Base-by-base conservation (phyloP, 2,113 vertebrate species). In the Prochilodus magdalenae region DNA sequence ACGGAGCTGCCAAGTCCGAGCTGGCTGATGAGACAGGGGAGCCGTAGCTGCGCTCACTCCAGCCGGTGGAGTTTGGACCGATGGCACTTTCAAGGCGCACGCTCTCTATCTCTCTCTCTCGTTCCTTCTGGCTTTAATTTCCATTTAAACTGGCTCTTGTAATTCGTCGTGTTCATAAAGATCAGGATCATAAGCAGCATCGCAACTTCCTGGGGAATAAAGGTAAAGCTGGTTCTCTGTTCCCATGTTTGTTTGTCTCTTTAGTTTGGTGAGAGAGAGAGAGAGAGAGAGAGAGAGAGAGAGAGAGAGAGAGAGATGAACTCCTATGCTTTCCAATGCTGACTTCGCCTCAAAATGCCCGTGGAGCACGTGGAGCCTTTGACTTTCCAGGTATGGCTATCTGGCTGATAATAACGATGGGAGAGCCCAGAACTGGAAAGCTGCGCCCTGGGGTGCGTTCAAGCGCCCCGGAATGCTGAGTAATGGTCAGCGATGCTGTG, bases 401-500 rank as follows among this genome's bases (percentile, higher is more conserved):
- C 16, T 51, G 49, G 49, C 16, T 18, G 5, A 14, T 36, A 7
- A n/a, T 51, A 51, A 51, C 13, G 44, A 1, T 49, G 44, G 44
- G 13, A 49, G 44, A 14, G 13, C 2, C 5, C 5, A 49, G 44
- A n/a, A 8, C 6, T 36, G 7, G 11, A 40, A 70, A 69, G 62
- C 51, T 51, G 57, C 51, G 63, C 36, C 6, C 69, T 16, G 13
- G 57, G 47, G 70, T 74, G 71, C 69, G 49, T 69, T 53, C 14
- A 33, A 22, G 14, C 18, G 13, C n/a, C 12, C 22, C n/a, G 27
- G 18, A 36, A 75, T 86, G 85, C 85, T 86, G 82, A 86, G 74
- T 84, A 86, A 86, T 79, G 79, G 71, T 81, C 78, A 84, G 79
- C 78, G 84, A 71, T 81, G 82, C 57, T 73, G 80, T 81, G 82